Base-by-base conservation (phyloP, 1,140 invertebrate species). In the Brachionus koreanus region DNA sequence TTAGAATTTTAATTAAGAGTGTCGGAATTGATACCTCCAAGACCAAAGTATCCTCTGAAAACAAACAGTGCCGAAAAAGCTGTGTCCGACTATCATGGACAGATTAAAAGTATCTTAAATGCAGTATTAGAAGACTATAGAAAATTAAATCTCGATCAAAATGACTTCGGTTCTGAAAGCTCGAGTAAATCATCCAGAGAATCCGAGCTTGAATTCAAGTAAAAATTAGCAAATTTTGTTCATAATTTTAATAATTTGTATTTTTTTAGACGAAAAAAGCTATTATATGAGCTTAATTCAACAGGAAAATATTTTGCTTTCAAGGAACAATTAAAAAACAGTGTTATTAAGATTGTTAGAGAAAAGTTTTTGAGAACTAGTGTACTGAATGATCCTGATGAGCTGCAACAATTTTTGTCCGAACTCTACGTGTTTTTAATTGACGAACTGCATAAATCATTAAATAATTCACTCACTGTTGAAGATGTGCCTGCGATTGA, bases 271-370 rank as follows among this genome's bases (percentile, higher is more conserved):
- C 46, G 76, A 23, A 79, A 42, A 84, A 86, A 87, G 67, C 82
- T 88, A 42, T 85, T 88, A 12, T 89, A 87, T 85, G 85, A 89
- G 65, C 83, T 89, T 25, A 89, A 89, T 83, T 86, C 87, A 5
- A 86, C 86, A 49, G 88, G 88, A 13, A 88, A 88, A 83, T 89
- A 88, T 83, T 88, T 88, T 85, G 87, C 88, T 16, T 88, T 88
- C 83, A 89, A 89, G 83, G 88, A 89, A 82, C 88, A 89, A 82
- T 83, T 89, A 52, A 89, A 89, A 77, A 85, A 88, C 84, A 84
- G 87, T 72, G 86, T 89, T 19, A 87, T 89, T 9, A 89, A 88
- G 77, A 88, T 89, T 81, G 88, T 89, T 0, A 77, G 88, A 74
- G 88, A 89, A 69, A 89, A 88, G 83, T 88, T 87, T 83, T 83